These are phyloP conservation scores for Thryonomys swinderianus DNA, from an alignment of 2,113 vertebrate species.

Conservation along the genomic window DNA sequence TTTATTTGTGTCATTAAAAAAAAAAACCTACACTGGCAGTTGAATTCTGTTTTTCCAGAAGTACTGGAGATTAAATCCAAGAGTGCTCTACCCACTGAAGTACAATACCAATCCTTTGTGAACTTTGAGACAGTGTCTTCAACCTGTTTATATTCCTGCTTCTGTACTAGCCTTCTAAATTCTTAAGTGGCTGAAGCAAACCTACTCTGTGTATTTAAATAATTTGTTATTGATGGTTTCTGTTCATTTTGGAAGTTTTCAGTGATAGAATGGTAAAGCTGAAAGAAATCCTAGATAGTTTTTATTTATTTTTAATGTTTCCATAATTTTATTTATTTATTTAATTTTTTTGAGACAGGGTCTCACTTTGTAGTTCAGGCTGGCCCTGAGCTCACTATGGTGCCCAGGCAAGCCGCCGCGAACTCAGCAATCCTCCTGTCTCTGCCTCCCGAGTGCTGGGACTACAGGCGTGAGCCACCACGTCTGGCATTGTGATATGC, in stretches of 20 bases:
- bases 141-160: not conserved
- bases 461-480: no score
- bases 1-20: not conserved
- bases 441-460: no score
- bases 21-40: not conserved
- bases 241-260: not conserved
- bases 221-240: not conserved
- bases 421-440: no score
- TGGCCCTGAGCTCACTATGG: no score
- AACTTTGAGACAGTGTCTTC: not conserved
- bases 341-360: no score
- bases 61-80: not conserved
- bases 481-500: no score
- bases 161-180: not conserved
- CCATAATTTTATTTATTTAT: not conserved
- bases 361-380: no score
- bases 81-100: not conserved
- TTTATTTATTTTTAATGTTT: not conserved
- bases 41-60: not conserved
- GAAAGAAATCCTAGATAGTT: not conserved
- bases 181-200: slow-evolving; percentile 1
- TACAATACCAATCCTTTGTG: not conserved
- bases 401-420: no score
- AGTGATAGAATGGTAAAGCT: not conserved
- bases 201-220: not conserved